Conservation (phyloP, 1,140 invertebrate species). For the Cryptotermes secundus region DNA sequence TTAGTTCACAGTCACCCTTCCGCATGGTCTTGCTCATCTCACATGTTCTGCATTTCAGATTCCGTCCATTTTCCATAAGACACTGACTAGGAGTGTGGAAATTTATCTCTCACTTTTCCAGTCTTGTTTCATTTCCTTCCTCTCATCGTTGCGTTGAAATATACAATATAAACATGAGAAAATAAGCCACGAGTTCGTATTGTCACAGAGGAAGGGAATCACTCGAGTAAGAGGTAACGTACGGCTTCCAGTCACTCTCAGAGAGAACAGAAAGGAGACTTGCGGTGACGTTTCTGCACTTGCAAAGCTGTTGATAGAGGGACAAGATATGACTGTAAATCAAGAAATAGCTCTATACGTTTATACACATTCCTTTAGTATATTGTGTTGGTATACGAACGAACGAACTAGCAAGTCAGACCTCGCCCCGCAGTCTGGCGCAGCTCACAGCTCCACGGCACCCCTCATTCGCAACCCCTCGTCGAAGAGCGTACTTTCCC, state of each 20-base stretch:
- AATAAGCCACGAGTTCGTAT: background rate
- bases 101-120: background rate
- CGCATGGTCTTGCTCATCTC: background rate
- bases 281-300: background rate
- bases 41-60: background rate
- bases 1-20: background rate
- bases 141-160: background rate
- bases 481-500: background rate
- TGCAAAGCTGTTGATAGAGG: background rate
- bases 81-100: background rate
- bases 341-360: background rate
- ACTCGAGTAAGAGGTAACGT: background rate
- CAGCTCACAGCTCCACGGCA: background rate
- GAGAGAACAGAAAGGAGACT: background rate
- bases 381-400: background rate
- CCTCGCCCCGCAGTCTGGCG: slow-evolving; percentile 14
- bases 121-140: background rate
- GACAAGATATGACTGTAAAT: background rate
- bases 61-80: background rate
- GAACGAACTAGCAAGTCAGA: background rate
- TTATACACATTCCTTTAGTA: background rate
- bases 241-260: background rate
- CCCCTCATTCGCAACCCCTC: background rate
- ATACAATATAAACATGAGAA: background rate
- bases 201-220: background rate